These are phyloP conservation scores for Ophioninae sp. DNA, from an alignment of 2,888 invertebrate genomes.

Conservation along the genomic window DNA sequence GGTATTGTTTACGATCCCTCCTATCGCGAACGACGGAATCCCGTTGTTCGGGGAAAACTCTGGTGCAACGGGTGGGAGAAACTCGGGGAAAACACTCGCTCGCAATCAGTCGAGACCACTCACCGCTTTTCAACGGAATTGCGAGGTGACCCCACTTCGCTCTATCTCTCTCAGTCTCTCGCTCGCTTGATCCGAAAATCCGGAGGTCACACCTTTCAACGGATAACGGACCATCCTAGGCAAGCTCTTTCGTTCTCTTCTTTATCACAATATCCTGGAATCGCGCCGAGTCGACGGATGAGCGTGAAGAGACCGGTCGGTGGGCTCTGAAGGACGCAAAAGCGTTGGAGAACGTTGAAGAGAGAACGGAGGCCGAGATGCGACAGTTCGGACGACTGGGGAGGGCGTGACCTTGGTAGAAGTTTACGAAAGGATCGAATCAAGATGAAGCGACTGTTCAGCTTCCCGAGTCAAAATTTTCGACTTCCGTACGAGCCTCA, in stretches of 20 bases:
- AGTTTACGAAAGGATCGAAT: no score
- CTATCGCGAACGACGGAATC: conserved; percentile 27
- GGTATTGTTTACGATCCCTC: conserved; percentile 55
- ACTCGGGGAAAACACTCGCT: conserved; percentile 43
- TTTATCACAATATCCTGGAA: no score
- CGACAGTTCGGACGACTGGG: no score
- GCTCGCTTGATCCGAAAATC: conserved; percentile 27
- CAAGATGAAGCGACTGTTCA: no score
- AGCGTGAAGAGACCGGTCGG: no score
- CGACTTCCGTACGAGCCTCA: no score
- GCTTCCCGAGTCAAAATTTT: no score
- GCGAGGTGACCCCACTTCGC: background rate
- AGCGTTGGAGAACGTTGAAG: no score
- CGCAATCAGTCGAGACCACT: conserved; percentile 56
- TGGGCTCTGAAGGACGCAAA: no score
- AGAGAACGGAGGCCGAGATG: no score
- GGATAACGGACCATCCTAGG: conserved; percentile 37
- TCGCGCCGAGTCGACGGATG: no score
- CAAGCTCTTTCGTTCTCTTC: background rate
- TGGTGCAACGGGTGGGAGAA: conserved; percentile 5
- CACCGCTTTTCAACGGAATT: conserved; percentile 43
- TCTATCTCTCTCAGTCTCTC: background rate
- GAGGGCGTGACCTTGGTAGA: no score
- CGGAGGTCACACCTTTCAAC: conserved; percentile 20
- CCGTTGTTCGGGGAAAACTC: conserved; percentile 11